These are phyloP conservation scores for Leptinotarsa lineolata DNA, from an alignment of 1,140 invertebrate genomes.

Conservation along the genomic window DNA sequence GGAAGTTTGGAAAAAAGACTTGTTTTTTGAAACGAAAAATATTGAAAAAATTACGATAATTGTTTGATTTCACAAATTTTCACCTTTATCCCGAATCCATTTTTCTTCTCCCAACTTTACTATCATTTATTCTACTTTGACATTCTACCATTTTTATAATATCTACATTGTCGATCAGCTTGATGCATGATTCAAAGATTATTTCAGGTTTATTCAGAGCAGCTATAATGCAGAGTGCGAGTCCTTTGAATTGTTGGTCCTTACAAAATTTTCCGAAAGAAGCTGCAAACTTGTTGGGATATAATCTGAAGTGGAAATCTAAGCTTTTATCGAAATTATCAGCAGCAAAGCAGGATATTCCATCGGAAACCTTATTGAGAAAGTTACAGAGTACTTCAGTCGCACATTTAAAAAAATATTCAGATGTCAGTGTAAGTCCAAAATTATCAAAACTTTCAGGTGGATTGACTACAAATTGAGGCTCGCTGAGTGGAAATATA, in stretches of 20 bases:
- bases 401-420: background rate
- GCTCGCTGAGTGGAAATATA: too few relatives aligned
- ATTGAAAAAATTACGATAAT: too few relatives aligned
- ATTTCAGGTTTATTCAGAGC: slow-evolving; percentile 13
- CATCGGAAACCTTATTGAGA: background rate
- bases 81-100: too few relatives aligned
- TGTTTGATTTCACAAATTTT: too few relatives aligned
- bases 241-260: background rate
- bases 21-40: too few relatives aligned
- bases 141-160: too few relatives aligned
- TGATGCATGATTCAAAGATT: too few relatives aligned
- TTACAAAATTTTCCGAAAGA: background rate
- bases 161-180: too few relatives aligned
- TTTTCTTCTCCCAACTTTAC: too few relatives aligned
- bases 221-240: slow-evolving; percentile 9
- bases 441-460: background rate
- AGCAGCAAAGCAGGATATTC: background rate
- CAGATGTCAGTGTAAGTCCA: slow-evolving; percentile 6
- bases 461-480: too few relatives aligned
- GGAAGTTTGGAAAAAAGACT: too few relatives aligned
- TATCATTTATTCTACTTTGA: too few relatives aligned
- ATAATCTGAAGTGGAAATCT: background rate
- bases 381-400: background rate
- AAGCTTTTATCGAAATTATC: background rate
- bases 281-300: background rate